phyloP scores from a whole-genome alignment of 2,113 vertebrate genomes.

The Vireo altiloquus region DNA sequence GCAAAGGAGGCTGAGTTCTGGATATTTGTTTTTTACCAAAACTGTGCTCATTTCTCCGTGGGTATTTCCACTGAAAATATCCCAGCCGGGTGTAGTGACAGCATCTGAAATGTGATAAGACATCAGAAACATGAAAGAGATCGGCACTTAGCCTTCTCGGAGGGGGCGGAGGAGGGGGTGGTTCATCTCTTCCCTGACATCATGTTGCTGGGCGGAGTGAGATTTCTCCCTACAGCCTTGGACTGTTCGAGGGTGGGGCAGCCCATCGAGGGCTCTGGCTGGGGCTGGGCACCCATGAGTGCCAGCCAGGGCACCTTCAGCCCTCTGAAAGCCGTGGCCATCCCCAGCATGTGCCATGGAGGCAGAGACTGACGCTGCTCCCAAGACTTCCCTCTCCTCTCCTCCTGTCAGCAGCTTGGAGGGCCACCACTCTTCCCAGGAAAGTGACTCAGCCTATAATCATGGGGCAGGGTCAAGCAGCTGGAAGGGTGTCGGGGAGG shows the following conservation, averaged over 20 bases:
- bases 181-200: background rate
- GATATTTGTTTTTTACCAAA: constrained; percentile 24
- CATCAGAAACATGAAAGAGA: constrained; percentile 11
- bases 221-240: background rate
- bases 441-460: background rate
- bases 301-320: background rate
- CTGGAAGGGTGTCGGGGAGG: background rate
- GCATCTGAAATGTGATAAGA: constrained; percentile 21
- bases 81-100: background rate
- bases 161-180: background rate
- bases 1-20: background rate
- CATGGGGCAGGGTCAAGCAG: background rate
- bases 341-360: background rate
- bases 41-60: background rate
- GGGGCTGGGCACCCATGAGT: background rate
- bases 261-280: background rate
- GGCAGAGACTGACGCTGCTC: background rate
- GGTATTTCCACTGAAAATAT: constrained; percentile 37
- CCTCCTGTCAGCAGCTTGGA: background rate
- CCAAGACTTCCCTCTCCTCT: background rate
- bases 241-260: background rate
- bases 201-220: background rate
- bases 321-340: background rate
- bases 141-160: background rate
- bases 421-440: background rate